Evolutionary conservation across 1,140 invertebrate species (phyloP).

Genomic region (Amyelois transitella): DNA sequence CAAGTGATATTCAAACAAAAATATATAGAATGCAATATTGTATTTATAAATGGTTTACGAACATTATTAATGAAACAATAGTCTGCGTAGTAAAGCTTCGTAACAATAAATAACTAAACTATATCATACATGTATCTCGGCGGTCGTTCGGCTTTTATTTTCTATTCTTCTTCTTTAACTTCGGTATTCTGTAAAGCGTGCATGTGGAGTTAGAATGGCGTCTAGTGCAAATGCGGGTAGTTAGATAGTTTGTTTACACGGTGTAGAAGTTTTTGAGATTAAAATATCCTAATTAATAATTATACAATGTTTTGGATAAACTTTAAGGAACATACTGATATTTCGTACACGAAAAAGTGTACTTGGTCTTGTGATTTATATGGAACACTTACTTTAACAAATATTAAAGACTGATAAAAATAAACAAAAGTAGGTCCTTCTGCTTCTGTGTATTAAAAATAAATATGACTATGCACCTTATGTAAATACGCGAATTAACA

Average conservation of each 20-base stretch:
- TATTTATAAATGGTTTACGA: too few species aligned
- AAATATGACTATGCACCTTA: background rate
- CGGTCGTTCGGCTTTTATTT: slow-evolving; percentile 53
- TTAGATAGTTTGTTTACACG: background rate
- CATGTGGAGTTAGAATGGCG: slow-evolving; percentile 43
- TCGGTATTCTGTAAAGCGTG: slow-evolving; percentile 68
- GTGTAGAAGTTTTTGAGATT: background rate
- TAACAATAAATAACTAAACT: slow-evolving; percentile 60
- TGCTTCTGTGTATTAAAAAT: background rate
- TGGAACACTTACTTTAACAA: too few species aligned
- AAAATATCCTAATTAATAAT: too few species aligned
- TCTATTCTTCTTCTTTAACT: slow-evolving; percentile 61
- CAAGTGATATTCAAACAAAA: too few species aligned
- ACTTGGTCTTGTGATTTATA: too few species aligned
- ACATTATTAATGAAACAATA: background rate
- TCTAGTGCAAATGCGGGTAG: background rate
- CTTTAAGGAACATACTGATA: too few species aligned
- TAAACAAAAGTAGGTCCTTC: background rate
- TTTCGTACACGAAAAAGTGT: too few species aligned
- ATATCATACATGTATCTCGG: slow-evolving; percentile 53
- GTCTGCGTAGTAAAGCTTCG: slow-evolving; percentile 9
- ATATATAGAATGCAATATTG: too few species aligned
- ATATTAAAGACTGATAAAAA: too few species aligned
- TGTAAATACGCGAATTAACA: too few species aligned
- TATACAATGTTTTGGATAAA: too few species aligned